Evolutionary conservation across 2,888 invertebrate genomes (phyloP), one percentile per base, ranked within the genome.

Genomic region (Deilephila porcellus): DNA sequence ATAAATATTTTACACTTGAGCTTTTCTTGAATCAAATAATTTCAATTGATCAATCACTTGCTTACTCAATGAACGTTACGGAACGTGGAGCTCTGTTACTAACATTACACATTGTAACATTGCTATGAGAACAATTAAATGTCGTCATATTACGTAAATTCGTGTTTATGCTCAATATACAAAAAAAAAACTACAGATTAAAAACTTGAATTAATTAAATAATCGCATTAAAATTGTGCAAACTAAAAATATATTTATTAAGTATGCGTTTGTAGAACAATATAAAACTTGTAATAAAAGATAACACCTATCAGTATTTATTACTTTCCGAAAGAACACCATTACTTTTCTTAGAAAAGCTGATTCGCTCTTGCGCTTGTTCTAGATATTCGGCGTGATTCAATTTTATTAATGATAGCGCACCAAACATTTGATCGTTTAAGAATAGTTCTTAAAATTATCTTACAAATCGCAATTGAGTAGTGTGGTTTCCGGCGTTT

Each of bases 391-490:
- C 19, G 19, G 19, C 19, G 17, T 62, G 32, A 62, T 62, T 62
- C 32, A 62, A 62, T 62, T 19, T 25, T 45, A 45, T 45, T 11
- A 17, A 70, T n/a, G 32, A 53, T n/a, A 19, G 53, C n/a, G 32
- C 8, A 56, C 19, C 70, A 29, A 56, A 70, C 6, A 25, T 19
- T 53, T 29, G 17, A 29, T 29, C 17, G 25, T 17, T 20, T 11
- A 25, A n/a, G 2, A 60, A 52, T 1, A 17, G 29, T 34, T 52
- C 52, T 53, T 25, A 72, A 32, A 71, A 37, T 45, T 60, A 74
- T 59, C 74, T 89, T 90, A 93, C 93, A 83, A 80, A 77, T 90
- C 88, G 79, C 84, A 89, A 85, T 85, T 87, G 67, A 81, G 74
- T 71, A 82, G 79, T 64, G 79, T 76, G 74, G 80, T 77, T 74